phyloP scores from a whole-genome alignment of 1,140 invertebrate species.

The Branchinecta lynchi region DNA sequence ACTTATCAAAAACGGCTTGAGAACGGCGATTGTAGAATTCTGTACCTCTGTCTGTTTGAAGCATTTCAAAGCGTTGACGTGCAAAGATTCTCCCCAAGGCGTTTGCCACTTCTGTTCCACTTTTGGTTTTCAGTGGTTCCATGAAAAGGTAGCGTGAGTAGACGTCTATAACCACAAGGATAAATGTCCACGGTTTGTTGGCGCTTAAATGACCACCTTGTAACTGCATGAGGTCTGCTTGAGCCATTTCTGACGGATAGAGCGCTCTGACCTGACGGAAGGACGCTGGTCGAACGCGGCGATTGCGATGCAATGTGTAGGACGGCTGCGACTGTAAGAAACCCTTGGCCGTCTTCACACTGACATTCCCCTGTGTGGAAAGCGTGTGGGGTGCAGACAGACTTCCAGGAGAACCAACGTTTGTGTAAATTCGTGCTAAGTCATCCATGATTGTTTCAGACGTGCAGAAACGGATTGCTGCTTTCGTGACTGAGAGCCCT shows the following conservation, averaged over 20 bases:
- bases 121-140: background rate
- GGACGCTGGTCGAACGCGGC: background rate
- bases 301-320: background rate
- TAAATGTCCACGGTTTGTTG: background rate
- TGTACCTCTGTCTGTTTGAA: background rate
- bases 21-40: background rate
- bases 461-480: too few species aligned
- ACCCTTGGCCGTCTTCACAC: too few species aligned
- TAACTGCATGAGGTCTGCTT: background rate
- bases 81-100: background rate
- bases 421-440: too few species aligned
- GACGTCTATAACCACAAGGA: background rate
- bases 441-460: too few species aligned
- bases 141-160: background rate
- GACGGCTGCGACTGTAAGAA: background rate
- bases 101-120: background rate
- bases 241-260: background rate
- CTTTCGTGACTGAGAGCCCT: too few species aligned
- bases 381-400: too few species aligned
- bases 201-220: background rate
- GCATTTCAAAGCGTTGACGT: background rate
- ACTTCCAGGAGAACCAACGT: too few species aligned
- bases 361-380: too few species aligned
- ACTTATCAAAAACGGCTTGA: background rate
- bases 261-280: background rate